These are phyloP conservation scores for Micrastur ruficollis DNA, from an alignment of 2,797 vertebrate genomes.

Conservation along the genomic window DNA sequence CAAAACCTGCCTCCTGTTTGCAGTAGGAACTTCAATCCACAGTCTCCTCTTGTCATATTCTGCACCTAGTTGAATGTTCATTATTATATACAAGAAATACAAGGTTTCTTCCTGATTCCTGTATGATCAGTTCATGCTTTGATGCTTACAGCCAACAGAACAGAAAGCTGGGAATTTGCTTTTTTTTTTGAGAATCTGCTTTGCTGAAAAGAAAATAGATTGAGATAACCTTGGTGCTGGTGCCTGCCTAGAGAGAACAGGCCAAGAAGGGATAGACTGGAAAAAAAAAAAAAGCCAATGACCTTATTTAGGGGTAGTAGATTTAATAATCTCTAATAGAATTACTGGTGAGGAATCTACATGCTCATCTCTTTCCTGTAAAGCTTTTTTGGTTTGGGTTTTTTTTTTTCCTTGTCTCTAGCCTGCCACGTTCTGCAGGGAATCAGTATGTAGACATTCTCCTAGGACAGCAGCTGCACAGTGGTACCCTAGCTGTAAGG, in stretches of 20 bases:
- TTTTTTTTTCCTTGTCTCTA: neutral
- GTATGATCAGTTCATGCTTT: neutral
- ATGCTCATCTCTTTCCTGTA: neutral
- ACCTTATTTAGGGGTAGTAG: neutral
- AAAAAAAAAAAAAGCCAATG: neutral
- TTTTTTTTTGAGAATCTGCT: neutral
- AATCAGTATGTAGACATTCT: neutral
- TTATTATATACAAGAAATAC: neutral
- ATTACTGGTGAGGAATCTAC: neutral
- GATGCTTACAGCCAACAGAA: neutral
- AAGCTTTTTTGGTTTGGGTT: neutral
- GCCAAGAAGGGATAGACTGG: neutral
- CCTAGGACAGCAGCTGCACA: neutral
- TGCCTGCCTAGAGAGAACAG: neutral
- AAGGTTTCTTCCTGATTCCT: neutral
- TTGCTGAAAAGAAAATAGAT: neutral
- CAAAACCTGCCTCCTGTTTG: neutral
- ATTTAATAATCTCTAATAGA: conserved; percentile 17
- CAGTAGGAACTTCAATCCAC: neutral
- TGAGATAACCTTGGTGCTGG: neutral
- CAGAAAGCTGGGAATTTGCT: neutral
- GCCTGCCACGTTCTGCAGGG: neutral
- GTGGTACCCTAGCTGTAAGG: neutral
- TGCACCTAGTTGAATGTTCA: neutral
- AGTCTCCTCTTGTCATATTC: neutral